A percentile compares a stretch with the other conserved stretches of the same genome.
Conservation (phyloP, 2,888 invertebrate genomes). For the Gerris lacustris region DNA sequence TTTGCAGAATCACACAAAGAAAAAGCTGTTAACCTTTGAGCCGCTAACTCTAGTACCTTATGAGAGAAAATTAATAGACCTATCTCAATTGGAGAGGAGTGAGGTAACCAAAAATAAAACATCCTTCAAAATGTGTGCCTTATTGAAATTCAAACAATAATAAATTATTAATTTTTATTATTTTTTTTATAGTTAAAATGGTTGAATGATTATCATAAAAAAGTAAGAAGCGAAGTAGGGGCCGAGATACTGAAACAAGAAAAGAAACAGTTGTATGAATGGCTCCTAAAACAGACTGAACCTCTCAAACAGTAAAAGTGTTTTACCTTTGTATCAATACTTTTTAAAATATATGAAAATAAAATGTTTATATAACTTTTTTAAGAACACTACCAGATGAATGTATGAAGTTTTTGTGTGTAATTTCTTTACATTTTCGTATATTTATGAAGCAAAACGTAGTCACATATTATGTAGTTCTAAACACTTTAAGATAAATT, state of each 20-base stretch:
- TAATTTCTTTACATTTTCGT: no score
- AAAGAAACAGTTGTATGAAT: constrained; percentile 24
- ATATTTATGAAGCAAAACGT: no score
- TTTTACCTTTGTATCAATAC: not conserved
- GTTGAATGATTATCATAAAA: constrained; percentile 65
- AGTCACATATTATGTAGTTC: no score
- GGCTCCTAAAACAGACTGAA: constrained; percentile 27
- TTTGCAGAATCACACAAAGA: constrained; percentile 46
- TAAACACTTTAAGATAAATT: no score
- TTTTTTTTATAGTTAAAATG: constrained; percentile 47
- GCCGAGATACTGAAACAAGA: constrained; percentile 25
- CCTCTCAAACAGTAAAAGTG: constrained; percentile 12
- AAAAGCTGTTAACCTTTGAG: constrained; percentile 66
- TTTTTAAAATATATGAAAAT: no score
- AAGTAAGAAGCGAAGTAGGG: constrained; percentile 56
- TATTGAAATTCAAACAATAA: constrained; percentile 12
- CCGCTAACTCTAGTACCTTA: constrained; percentile 76
- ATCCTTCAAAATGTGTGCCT: not conserved
- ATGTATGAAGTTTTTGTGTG: no score
- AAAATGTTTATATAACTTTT: no score
- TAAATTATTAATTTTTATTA: constrained; percentile 10
- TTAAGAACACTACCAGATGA: no score
- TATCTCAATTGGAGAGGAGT: constrained; percentile 53
- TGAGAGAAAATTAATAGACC: constrained; percentile 61
- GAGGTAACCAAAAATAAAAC: constrained; percentile 46